These are phyloP conservation scores for Enteromius anoplus DNA, from an alignment of 2,797 vertebrate genomes.

Conservation along the genomic window DNA sequence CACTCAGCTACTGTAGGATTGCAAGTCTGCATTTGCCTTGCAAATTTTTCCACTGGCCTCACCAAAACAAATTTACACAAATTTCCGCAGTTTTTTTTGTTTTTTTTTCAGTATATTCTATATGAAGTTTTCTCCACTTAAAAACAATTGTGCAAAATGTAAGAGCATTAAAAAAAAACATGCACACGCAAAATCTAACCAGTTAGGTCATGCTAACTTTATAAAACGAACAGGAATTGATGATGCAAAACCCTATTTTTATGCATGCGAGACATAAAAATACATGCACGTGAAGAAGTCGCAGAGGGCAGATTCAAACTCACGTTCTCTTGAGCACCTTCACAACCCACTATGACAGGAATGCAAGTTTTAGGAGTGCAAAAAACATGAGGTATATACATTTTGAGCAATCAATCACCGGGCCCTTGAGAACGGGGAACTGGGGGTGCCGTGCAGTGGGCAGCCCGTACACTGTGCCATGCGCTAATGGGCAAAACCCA, in stretches of 20 bases:
- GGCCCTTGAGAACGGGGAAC: constrained; percentile 8
- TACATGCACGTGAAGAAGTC: background rate
- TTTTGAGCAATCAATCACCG: constrained; percentile 12
- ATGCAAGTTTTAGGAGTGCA: background rate
- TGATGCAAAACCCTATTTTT: background rate
- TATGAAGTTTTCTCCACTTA: background rate
- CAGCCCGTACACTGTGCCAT: constrained; percentile 33
- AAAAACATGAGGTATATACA: background rate
- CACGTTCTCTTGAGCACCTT: background rate
- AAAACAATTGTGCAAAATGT: background rate
- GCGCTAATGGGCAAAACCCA: constrained; percentile 33
- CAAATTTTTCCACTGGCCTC: background rate
- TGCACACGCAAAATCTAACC: no score
- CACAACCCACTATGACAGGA: constrained; percentile 6
- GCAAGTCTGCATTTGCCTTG: background rate
- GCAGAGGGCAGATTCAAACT: background rate
- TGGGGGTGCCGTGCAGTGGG: constrained; percentile 32
- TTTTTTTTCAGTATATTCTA: background rate
- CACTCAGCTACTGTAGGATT: background rate
- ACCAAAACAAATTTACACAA: background rate
- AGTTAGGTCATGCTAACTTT: constrained; percentile 2
- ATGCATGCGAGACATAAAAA: background rate
- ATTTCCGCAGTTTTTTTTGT: no score
- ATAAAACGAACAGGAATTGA: background rate
- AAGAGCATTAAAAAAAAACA: background rate